A percentile compares a stretch with the other conserved stretches of the same genome.
These are phyloP conservation scores for Anolis carolinensis DNA, from an alignment of 2,113 vertebrate species.

Conservation along the genomic window DNA sequence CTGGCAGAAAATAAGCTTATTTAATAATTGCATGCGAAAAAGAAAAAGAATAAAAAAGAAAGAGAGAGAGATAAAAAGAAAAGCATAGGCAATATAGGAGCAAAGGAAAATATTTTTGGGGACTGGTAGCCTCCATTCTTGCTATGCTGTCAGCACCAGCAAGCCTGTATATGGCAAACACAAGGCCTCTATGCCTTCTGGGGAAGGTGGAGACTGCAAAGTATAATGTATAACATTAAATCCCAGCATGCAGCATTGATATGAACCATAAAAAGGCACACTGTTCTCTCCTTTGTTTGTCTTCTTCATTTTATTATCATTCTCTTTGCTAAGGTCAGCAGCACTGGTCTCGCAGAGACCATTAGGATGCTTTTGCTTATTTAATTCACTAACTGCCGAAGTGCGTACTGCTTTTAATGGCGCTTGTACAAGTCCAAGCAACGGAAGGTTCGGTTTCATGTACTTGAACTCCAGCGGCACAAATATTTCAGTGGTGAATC, in stretches of 20 bases:
- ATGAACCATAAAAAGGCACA: constrained; percentile 61
- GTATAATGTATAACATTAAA: constrained; percentile 45
- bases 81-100: neutral
- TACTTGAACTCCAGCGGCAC: constrained; percentile 79
- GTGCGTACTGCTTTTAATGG: constrained; percentile 72
- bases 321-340: constrained; percentile 66
- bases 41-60: too few species aligned
- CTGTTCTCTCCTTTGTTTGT: constrained; percentile 66
- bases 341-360: constrained; percentile 61
- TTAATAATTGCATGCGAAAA: too few species aligned
- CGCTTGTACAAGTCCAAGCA: constrained; percentile 66
- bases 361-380: constrained; percentile 73
- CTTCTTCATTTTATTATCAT: constrained; percentile 73
- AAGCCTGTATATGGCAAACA: constrained; percentile 1
- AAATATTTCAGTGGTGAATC: constrained; percentile 80
- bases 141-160: neutral
- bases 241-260: constrained; percentile 57
- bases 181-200: constrained; percentile 48
- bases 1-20: too few species aligned
- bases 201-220: constrained; percentile 48
- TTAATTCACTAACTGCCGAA: constrained; percentile 70
- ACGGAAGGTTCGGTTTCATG: constrained; percentile 74
- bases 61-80: too few species aligned
- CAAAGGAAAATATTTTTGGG: neutral
- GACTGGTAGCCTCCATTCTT: neutral